A percentile compares a stretch with the other conserved stretches of the same genome.
Evolutionary conservation across 2,113 vertebrate species (phyloP).

Genomic region (Hylia prasina): DNA sequence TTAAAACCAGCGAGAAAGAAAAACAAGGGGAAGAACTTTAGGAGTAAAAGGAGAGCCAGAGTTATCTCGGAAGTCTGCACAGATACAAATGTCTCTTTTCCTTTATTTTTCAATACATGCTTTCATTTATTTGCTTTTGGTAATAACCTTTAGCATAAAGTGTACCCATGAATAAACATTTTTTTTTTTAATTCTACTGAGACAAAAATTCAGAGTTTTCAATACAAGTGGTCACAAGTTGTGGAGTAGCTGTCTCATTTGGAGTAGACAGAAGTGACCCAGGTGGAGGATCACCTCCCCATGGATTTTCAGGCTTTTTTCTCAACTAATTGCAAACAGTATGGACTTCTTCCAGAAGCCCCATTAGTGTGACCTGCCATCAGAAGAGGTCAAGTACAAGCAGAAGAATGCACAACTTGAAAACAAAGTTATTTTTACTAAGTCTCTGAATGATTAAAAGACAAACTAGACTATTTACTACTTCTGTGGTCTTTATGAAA

Average conservation of each 20-base stretch:
- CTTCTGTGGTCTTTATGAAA: conserved; percentile 12
- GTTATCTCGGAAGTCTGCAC: not conserved
- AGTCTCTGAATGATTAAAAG: not conserved
- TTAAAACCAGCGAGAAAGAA: not conserved
- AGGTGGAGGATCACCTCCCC: not conserved
- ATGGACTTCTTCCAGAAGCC: conserved; percentile 33
- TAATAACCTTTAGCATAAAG: not conserved
- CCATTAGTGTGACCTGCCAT: conserved; percentile 1
- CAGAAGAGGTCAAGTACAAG: not conserved
- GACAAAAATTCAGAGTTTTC: not conserved
- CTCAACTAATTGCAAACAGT: not conserved
- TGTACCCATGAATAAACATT: not conserved
- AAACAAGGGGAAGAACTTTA: not conserved
- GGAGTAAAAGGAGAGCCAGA: not conserved
- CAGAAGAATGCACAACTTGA: not conserved
- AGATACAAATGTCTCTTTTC: not conserved
- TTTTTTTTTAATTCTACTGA: not conserved
- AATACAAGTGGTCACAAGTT: not conserved
- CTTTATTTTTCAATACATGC: not conserved
- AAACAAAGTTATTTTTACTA: conserved; percentile 28
- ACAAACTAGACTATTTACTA: not conserved
- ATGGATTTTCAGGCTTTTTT: not conserved
- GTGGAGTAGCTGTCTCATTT: not conserved
- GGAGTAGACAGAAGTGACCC: not conserved
- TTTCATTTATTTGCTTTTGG: not conserved